Conservation (phyloP, 2,113 vertebrate genomes). For the Sebastes schlegelii region DNA sequence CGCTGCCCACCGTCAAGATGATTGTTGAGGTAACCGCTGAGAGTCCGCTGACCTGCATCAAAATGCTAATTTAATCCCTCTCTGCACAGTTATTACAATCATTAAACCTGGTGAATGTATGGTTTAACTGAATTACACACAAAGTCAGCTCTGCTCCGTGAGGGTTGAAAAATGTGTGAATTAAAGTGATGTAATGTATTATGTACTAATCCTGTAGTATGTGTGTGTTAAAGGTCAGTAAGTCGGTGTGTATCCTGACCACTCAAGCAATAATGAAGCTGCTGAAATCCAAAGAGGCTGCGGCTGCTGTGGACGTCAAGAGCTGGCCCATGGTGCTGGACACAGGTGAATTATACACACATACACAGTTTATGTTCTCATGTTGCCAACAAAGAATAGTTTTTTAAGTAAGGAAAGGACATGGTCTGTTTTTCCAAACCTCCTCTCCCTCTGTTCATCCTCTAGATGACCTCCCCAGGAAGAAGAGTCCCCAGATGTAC, state of each 20-base stretch:
- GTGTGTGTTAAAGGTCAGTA: slow-evolving; percentile 90
- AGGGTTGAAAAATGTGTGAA: neutral
- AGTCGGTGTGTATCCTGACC: slow-evolving; percentile 94
- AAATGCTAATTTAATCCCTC: neutral
- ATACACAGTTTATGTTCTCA: neutral
- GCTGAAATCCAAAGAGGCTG: slow-evolving; percentile 95
- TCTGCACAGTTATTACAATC: neutral
- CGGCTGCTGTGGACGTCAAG: slow-evolving; percentile 92
- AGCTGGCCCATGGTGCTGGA: slow-evolving; percentile 95
- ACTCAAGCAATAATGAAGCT: slow-evolving; percentile 96
- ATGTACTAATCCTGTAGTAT: slow-evolving; percentile 12
- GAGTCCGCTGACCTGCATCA: neutral
- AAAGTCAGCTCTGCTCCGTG: neutral
- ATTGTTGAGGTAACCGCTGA: slow-evolving; percentile 91
- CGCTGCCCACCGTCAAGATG: slow-evolving; percentile 97
- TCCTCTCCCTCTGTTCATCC: neutral
- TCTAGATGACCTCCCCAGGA: slow-evolving; percentile 95
- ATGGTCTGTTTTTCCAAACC: neutral
- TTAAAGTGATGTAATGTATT: neutral
- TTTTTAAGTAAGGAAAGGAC: neutral
- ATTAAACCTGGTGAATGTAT: neutral
- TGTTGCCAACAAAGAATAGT: neutral
- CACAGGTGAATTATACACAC: slow-evolving; percentile 85
- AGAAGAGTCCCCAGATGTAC: slow-evolving; percentile 89
- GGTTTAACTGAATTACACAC: neutral